Evolutionary conservation across 1,140 invertebrate species (phyloP).

Genomic region (Drosophila nikananu): DNA sequence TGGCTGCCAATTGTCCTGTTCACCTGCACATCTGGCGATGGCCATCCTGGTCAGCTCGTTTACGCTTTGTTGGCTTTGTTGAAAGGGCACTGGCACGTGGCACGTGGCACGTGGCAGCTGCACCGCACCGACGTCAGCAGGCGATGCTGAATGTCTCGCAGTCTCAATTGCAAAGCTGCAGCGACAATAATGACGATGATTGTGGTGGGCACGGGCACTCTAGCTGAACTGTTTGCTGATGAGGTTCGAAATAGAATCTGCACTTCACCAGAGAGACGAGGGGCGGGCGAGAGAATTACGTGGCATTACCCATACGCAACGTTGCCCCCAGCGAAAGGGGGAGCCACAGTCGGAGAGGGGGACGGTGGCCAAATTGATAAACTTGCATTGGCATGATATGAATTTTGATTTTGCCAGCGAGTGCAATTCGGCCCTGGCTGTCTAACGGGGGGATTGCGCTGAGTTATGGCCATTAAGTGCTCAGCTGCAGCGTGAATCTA

Average conservation of each 20-base stretch:
- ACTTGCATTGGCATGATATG: constrained; percentile 55
- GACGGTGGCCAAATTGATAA: constrained; percentile 40
- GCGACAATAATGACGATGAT: constrained; percentile 15
- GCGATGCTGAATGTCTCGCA: constrained; percentile 6
- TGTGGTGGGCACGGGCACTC: neutral
- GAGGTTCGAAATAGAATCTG: constrained; percentile 22
- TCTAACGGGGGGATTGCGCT: neutral
- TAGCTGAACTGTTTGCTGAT: constrained; percentile 18
- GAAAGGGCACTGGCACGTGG: constrained; percentile 19
- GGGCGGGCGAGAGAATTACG: constrained; percentile 1
- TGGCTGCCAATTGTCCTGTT: constrained; percentile 13
- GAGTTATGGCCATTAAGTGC: constrained; percentile 44
- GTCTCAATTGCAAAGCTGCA: constrained; percentile 26
- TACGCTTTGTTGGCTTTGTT: constrained; percentile 7
- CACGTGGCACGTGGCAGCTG: constrained; percentile 27
- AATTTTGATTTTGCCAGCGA: constrained; percentile 53
- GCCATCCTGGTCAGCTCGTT: constrained; percentile 2
- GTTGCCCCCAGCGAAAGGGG: constrained; percentile 10
- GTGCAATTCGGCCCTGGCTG: constrained; percentile 28
- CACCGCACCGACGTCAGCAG: constrained; percentile 24
- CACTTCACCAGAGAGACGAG: constrained; percentile 16
- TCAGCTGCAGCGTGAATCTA: constrained; percentile 45
- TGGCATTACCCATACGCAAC: constrained; percentile 62
- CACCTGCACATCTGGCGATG: constrained; percentile 5
- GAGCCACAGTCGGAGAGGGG: neutral